Evolutionary conservation across 2,888 invertebrate species (phyloP), one percentile per base, ranked within the genome.

Genomic region (Hydrotaea diabolus): DNA sequence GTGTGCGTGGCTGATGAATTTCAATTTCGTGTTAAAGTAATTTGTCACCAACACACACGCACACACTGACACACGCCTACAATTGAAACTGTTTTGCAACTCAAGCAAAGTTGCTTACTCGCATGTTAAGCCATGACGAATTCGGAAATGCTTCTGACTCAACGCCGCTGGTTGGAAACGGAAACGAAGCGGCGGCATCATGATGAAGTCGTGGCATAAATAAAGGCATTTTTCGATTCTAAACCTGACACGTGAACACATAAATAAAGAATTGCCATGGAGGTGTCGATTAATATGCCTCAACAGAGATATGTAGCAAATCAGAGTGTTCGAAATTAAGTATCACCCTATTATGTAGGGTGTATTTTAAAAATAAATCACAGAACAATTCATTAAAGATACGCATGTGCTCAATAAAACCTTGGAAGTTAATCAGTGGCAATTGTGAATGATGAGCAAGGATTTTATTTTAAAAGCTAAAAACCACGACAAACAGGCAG

Each of bases 21-120:
- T 77, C 85, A 85, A 82, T 86, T 88, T 88, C 80, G 84, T 87
- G 89, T 88, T 88, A 90, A 89, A 90, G 88, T 90, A 91, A 91
- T 91, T 91, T 91, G 90, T 90, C 89, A 88, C 83, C 66, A 82
- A 76, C 79, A 31, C 31, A 31, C 31, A n/a, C n/a, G n/a, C n/a
- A n/a, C n/a, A n/a, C n/a, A n/a, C n/a, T n/a, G n/a, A n/a, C n/a
- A n/a, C n/a, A 85, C 85, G 79, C 85, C 85, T 82, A 79, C 81
- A 85, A 85, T 73, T 82, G 72, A 72, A 46, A 59, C 19, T 77
- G 46, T 69, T 69, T 69, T 69, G 69, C 23, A 23, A 69, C 46
- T 46, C 69, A 77, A 55, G 31, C 31, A 31, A 77, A 19, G 53
- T 15, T 21, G 43, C 69, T 46, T 23, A 46, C 36, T 36, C 36